Conservation (phyloP, 2,797 vertebrate species). For the Tokudaia tokunoshimensis region DNA sequence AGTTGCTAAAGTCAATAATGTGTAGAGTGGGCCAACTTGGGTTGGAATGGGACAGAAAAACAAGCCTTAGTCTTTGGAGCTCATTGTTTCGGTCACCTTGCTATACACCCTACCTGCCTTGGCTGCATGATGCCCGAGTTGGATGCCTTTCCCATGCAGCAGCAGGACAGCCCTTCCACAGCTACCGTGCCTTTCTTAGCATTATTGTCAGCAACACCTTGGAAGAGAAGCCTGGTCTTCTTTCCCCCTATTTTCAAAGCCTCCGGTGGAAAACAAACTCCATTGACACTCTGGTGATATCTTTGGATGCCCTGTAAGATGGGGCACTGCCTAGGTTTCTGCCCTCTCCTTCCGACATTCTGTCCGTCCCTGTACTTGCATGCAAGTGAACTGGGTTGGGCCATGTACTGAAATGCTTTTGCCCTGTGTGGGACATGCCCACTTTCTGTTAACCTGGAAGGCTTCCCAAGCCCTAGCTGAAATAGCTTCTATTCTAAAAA, state of each 20-base stretch:
- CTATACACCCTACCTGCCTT: rapidly evolving
- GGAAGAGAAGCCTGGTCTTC: not conserved
- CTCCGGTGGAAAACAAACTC: not conserved
- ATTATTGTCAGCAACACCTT: not conserved
- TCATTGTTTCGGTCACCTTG: not conserved
- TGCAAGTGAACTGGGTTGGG: not conserved
- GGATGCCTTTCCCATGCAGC: not conserved
- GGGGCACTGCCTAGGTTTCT: not conserved
- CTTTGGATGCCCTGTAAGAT: not conserved
- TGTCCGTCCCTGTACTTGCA: not conserved
- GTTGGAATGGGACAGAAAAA: not conserved
- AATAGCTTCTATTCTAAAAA: not conserved
- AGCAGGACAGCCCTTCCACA: not conserved
- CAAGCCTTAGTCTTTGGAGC: not conserved
- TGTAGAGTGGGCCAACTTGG: not conserved
- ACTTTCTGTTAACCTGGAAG: not conserved
- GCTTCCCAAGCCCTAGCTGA: not conserved
- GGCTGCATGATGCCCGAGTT: not conserved
- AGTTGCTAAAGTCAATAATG: not conserved
- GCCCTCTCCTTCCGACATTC: too few relatives aligned
- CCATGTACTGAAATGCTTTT: not conserved
- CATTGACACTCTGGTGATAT: not conserved
- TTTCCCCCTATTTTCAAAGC: not conserved
- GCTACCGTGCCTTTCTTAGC: not conserved
- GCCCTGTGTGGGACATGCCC: not conserved